Evolutionary conservation across 23 tunicate genomes (phyloP), one percentile per base, ranked within the genome.

Genomic region (Pegea sp.): DNA sequence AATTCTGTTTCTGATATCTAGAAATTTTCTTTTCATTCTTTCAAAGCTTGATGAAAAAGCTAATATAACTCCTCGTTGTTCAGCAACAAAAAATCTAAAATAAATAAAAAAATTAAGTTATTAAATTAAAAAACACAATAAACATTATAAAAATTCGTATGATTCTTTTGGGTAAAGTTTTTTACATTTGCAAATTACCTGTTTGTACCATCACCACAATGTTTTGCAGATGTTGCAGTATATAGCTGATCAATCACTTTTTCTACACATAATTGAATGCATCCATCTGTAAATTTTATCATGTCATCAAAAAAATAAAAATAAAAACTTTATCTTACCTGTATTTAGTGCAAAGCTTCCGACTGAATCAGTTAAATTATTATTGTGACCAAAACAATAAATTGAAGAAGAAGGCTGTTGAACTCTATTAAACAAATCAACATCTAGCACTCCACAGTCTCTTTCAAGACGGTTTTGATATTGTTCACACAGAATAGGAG

Each of bases 61-160:
- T 80, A 79, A 80, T n/a, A 80, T 54, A 30, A 80, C 46, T 24
- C 93, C 93, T 2, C 69, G 61, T 31, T 80, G 93, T 34, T 80
- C 93, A n/a, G 62, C 74, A 1, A 80, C 64, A 43, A 80, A 80
- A 63, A 80, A 22, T 25, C 93, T 80, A 46, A 22, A 70, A 59
- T n/a, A n/a, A n/a, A n/a, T n/a, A n/a, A n/a, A n/a, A n/a, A n/a
- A n/a, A n/a, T n/a, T n/a, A n/a, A n/a, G n/a, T n/a, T n/a, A n/a
- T n/a, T n/a, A n/a, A n/a, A n/a, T n/a, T n/a, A n/a, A n/a, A n/a
- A n/a, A n/a, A n/a, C n/a, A n/a, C n/a, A n/a, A n/a, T n/a, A n/a
- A n/a, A n/a, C n/a, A n/a, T n/a, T n/a, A n/a, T n/a, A n/a, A n/a
- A n/a, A n/a, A n/a, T n/a, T n/a, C 11, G 27, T n/a, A 27, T 6